phyloP scores from a whole-genome alignment of 2,113 vertebrate species.

The Antechinus stuartii region DNA sequence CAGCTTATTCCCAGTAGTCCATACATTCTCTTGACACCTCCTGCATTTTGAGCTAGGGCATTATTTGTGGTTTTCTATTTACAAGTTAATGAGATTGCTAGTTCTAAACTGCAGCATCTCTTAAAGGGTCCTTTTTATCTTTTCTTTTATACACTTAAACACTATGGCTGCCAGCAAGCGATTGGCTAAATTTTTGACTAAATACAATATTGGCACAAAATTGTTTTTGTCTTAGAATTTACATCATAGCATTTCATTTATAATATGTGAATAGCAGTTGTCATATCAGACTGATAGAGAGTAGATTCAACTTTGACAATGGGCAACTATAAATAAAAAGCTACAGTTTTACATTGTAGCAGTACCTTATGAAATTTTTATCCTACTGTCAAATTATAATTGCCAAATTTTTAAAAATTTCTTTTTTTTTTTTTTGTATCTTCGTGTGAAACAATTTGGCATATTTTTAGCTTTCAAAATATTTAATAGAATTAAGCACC shows the following conservation, averaged over 20 bases:
- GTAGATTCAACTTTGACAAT: background rate
- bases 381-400: background rate
- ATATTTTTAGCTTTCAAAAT: background rate
- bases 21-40: too few species aligned
- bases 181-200: background rate
- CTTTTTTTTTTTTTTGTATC: background rate
- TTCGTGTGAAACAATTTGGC: background rate
- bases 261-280: background rate
- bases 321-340: slow-evolving; percentile 31
- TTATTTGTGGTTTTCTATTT: background rate
- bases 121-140: background rate
- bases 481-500: background rate
- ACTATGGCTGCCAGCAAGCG: slow-evolving; percentile 1
- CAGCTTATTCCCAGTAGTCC: too few species aligned
- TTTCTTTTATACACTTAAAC: slow-evolving; percentile 6
- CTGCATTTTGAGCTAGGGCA: too few species aligned
- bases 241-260: background rate
- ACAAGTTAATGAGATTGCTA: background rate
- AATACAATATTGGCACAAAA: background rate
- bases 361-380: background rate
- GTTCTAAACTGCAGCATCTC: background rate
- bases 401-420: background rate
- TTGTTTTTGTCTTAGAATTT: slow-evolving; percentile 27
- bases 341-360: slow-evolving; percentile 2
- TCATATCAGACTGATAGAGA: background rate